Evolutionary conservation across 2,888 invertebrate species (phyloP), one percentile per base, ranked within the genome.

Genomic region (Oscheius sp.): DNA sequence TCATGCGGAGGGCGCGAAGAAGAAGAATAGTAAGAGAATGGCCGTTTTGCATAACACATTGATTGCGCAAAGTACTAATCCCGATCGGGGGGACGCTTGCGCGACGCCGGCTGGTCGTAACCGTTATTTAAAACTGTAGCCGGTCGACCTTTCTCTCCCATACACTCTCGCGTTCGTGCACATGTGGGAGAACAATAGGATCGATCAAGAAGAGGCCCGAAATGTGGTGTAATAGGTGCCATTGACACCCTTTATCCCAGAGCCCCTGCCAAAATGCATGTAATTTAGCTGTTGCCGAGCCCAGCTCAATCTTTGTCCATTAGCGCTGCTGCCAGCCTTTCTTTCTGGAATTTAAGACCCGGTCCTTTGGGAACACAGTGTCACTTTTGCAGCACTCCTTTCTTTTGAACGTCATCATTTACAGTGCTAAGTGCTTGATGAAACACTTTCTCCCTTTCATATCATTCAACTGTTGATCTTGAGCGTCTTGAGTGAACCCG

Each of bases 161-260:
- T 21, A 21, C 21, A 21, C 21, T 60, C 60, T 35, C 37, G 33
- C 37, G 7, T 35, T 53, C 11, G 21, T 21, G 21, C n/a, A 32
- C 68, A 68, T 68, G 68, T 21, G 37, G 72, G 58, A 57, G 73
- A 59, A 73, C 73, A 73, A 73, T 73, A 73, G 21, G 73, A 73
- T 73, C 73, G 73, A 73, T 73, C 73, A 73, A 73, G 72, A 63
- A 50, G 68, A 35, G 68, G 60, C 55, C 72, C 73, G 55, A 65
- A 73, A 73, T 73, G 73, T 59, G 62, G 73, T 73, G 63, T 63
- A 73, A 72, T 72, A 62, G 73, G 73, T 73, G 73, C 73, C 62
- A 73, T 73, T 73, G 73, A 73, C 73, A 73, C 73, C 59, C 65
- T 62, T 63, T 55, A 68, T 68, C 68, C 68, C 53, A 33, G 29